Evolutionary conservation across 1,140 invertebrate genomes (phyloP).

Genomic region (Drosophila pruinosa): DNA sequence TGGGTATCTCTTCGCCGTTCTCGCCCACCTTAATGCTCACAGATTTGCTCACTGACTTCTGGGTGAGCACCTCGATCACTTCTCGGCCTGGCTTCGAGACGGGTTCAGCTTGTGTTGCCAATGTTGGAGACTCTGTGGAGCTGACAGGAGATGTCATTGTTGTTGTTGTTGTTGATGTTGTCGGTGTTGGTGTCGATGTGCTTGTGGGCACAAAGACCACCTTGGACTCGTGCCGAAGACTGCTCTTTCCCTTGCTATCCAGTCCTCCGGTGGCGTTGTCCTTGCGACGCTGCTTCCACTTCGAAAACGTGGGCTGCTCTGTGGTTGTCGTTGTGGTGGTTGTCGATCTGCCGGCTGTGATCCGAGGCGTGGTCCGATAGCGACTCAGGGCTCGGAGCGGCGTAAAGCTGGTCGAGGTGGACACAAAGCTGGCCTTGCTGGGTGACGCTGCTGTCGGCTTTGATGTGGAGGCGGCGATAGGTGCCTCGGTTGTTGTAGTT

Average conservation of each 20-base stretch:
- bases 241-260: conserved; percentile 75
- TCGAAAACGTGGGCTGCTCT: conserved; percentile 48
- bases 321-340: conserved; percentile 55
- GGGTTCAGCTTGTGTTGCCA: conserved; percentile 6
- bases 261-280: conserved; percentile 25
- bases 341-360: conserved; percentile 57
- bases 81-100: conserved; percentile 16
- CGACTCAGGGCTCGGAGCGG: conserved; percentile 61
- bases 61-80: conserved; percentile 71
- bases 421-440: conserved; percentile 49
- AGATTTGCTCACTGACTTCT: conserved; percentile 78
- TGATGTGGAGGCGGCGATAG: conserved; percentile 11
- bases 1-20: conserved; percentile 76
- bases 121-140: conserved; percentile 1
- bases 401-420: conserved; percentile 60
- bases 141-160: neutral
- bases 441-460: conserved; percentile 14
- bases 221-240: conserved; percentile 54
- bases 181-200: conserved; percentile 1
- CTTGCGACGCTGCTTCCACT: conserved; percentile 74
- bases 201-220: conserved; percentile 18
- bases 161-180: conserved; percentile 16
- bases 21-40: conserved; percentile 78
- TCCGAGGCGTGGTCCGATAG: conserved; percentile 66
- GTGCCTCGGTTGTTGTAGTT: conserved; percentile 7